phyloP scores from a whole-genome alignment of 2,888 invertebrate species.

The Drosophila monieri region DNA sequence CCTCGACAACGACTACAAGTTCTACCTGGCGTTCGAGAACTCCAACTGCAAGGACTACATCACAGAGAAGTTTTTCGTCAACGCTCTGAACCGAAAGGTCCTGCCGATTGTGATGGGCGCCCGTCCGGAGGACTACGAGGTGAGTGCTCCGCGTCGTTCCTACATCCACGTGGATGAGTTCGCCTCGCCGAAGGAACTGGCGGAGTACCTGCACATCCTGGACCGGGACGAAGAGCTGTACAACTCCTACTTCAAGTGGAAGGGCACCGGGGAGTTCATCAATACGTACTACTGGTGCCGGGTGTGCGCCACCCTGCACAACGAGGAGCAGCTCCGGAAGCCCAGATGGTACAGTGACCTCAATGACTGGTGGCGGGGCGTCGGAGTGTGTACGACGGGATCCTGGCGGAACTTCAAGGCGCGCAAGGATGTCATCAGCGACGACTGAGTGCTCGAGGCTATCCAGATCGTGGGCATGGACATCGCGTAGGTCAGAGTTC shows the following conservation, averaged over 20 bases:
- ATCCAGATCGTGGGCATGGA: conserved; percentile 61
- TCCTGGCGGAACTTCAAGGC: conserved; percentile 87
- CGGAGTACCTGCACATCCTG: conserved; percentile 92
- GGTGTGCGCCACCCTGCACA: conserved; percentile 86
- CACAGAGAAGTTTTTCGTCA: conserved; percentile 98
- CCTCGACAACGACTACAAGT: conserved; percentile 96
- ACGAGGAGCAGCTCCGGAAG: conserved; percentile 82
- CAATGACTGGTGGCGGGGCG: conserved; percentile 96
- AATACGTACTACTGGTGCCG: conserved; percentile 93
- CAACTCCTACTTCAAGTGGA: conserved; percentile 97
- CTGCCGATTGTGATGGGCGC: conserved; percentile 98
- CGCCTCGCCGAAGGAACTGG: conserved; percentile 92
- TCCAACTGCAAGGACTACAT: conserved; percentile 98
- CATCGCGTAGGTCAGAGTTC: conserved; percentile 46
- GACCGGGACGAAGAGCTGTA: conserved; percentile 95
- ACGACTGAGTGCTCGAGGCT: conserved; percentile 76
- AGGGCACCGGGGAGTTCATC: conserved; percentile 97
- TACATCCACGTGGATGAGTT: conserved; percentile 99
- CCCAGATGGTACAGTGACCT: conserved; percentile 87
- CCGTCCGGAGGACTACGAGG: conserved; percentile 94
- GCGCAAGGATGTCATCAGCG: conserved; percentile 83
- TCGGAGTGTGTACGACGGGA: conserved; percentile 90
- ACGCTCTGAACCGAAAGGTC: conserved; percentile 94
- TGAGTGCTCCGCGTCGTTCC: conserved; percentile 94
- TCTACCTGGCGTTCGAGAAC: conserved; percentile 98